Evolutionary conservation across 2,888 invertebrate genomes (phyloP), one percentile per base, ranked within the genome.

Genomic region (Podotricha telesiphe): DNA sequence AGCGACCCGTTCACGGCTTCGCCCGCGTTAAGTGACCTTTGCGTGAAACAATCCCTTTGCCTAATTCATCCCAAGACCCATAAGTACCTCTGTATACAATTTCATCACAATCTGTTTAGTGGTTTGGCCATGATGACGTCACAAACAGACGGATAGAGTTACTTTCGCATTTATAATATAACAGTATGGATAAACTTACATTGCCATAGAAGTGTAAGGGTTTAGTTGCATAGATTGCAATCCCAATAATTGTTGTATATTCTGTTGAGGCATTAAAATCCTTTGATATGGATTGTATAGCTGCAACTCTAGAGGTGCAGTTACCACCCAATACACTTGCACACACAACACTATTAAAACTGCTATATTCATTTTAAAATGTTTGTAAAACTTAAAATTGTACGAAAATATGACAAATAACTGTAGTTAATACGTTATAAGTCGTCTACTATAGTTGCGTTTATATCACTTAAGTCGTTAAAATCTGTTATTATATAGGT

Each of bases 241-340:
- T 45, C 78, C 80, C 37, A 76, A 59, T 56, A 83, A 65, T 71
- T 83, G 80, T 48, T 83, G 74, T 69, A 86, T 74, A 50, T 75
- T 65, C 45, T 80, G 77, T 64, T 82, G 80, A 8, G 74, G 75
- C 69, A 79, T 68, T 72, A 64, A 71, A 7, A 37, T 74, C 74
- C 64, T 77, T 73, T 40, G 77, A 76, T 77, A 74, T n/a, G 77
- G 78, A 66, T 79, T 64, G 20, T 82, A 40, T 11, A 79, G 55
- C 20, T 82, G 83, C 53, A 85, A 70, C 13, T 69, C 68, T 40
- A 73, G 13, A 8, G 91, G 88, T 5, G 85, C 84, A 42, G 85
- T 73, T 8, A 67, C 67, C 42, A 79, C 74, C 11, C 72, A 53
- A 20, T 75, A 70, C 13, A 82, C 45, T 71, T 80, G 78, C 5